Evolutionary conservation across 1,140 invertebrate genomes (phyloP), one percentile per base, ranked within the genome.

Genomic region (Antheraea pernyi): DNA sequence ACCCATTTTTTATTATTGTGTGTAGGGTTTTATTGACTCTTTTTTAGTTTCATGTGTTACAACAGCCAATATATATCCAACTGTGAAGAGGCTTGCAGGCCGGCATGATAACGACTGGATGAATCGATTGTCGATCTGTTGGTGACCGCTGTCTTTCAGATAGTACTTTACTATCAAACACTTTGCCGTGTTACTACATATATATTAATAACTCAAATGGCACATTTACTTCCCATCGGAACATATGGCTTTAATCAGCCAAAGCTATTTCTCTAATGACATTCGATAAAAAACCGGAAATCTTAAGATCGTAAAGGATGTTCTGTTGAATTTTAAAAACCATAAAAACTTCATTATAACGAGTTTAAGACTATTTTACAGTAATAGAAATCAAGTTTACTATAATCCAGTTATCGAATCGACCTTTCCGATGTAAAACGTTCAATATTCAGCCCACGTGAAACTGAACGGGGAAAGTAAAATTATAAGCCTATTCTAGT

Each of bases 391-490:
- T 53, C 46, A 11, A 53, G 46, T 48, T 13, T 7, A 48, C 46
- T 9, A 48, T 13, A 13, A 48, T 9, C 46, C 7, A 10, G 46
- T 53, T 53, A 53, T 13, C 46, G 7, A 11, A 53, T 7, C 39
- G 46, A 53, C 6, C 46, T 53, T 53, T 53, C 46, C 9, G 46
- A 53, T 5, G 46, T 53, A 53, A 53, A 53, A 6, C 13, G 37
- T 37, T 63, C 61, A 63, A 36, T 63, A 63, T 63, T 63, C 61
- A 37, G 13, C n/a, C 1, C 61, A 63, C 16, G 61, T 63, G 22
- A 36, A 63, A 63, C 13, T 63, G 61, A n/a, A 30, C 61, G 37
- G 61, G 16, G 61, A 63, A 63, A 63, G 61, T 63, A 11, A 36
- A 63, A 63, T 63, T 63, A 63, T 63, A 30, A 4, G 13, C 22